Evolutionary conservation across 2,113 vertebrate species (phyloP).

Genomic region (human): GRCh38 chr2:7081501-7082000

Average conservation of each 20-base stretch:
- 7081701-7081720: neutral
- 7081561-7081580: neutral
- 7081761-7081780: neutral
- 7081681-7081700: neutral
- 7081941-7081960: neutral
- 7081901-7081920: neutral
- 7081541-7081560: neutral
- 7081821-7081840: neutral
- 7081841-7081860: neutral
- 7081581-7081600: neutral
- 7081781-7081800: neutral
- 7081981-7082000: neutral
- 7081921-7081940: neutral
- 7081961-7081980: neutral
- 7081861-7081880: neutral
- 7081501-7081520: neutral
- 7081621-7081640: neutral
- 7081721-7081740: neutral
- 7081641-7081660: neutral
- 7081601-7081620: neutral
- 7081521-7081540: neutral
- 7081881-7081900: neutral
- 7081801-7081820: neutral
- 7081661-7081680: neutral
- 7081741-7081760: neutral